Evolutionary conservation across 2,113 vertebrate genomes (phyloP), one percentile per base, ranked within the genome.

Genomic region (Oenanthe melanoleuca): DNA sequence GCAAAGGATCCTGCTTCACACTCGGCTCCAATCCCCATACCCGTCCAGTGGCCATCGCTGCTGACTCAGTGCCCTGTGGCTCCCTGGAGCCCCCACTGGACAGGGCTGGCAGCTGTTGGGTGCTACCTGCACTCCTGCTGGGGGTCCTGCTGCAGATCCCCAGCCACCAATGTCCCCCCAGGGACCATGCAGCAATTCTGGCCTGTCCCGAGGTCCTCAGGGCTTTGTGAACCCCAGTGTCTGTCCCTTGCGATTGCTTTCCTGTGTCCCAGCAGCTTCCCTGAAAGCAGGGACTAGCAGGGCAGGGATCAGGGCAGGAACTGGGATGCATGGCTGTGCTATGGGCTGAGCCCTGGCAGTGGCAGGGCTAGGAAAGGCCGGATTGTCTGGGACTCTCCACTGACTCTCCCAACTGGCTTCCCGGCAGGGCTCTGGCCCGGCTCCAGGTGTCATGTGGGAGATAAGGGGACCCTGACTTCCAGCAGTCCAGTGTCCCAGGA

Each of bases 361-460:
- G n/a, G 19, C 2, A 5, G 56, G 38, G 33, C 55, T 66, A 60
- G 86, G 45, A 81, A 60, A 44, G 79, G 56, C 45, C 0, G 0
- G 49, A 20, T 5, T 8, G 0, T 50, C 24, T 14, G 5, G 40
- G 53, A 37, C 40, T 63, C 52, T 85, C 57, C 1, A 9, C 66
- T 77, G 79, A 72, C 86, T 47, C 38, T 92, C 34, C 37, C 19
- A 2, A 49, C 89, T 77, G 65, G 56, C 53, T 92, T 92, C 61
- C 50, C 4, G 0, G 63, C 70, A 64, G 65, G 44, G 14, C 65
- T 71, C 73, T 96, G 95, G 96, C 93, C 57, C 1, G 0, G 44
- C 40, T 93, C 78, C 96, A 93, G 37, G 53, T 81, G 81, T 95
- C 95, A 71, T 82, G 92, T 89, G 84, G 55, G 92, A 91, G 89